Evolutionary conservation across 2,888 invertebrate species (phyloP).

Genomic region (Ganaspis brasiliensis): DNA sequence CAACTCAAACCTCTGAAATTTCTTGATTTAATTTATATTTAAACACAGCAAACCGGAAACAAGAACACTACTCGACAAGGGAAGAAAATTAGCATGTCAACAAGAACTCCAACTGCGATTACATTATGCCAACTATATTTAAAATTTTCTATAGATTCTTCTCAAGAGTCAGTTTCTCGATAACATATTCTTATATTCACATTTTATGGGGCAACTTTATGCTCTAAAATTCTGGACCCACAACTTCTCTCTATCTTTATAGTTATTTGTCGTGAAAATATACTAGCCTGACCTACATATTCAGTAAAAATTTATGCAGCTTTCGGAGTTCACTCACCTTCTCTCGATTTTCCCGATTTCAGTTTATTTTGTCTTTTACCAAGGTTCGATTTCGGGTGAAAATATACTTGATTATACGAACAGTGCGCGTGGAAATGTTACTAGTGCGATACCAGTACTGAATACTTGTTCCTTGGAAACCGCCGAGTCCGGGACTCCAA

Average conservation of each 20-base stretch:
- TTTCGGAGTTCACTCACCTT: neutral
- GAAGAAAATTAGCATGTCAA: conserved; percentile 2
- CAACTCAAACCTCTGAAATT: conserved; percentile 1
- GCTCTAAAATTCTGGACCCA: too few species aligned
- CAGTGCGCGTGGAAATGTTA: neutral
- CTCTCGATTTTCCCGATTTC: neutral
- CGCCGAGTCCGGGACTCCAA: conserved; percentile 46
- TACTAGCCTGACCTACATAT: neutral
- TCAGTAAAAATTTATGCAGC: neutral
- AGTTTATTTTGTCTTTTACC: neutral
- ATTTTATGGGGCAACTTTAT: too few species aligned
- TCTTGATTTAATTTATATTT: neutral
- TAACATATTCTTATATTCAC: too few species aligned
- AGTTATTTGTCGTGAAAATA: neutral
- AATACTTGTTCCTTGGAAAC: conserved; percentile 49
- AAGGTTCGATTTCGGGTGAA: conserved; percentile 2
- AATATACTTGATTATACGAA: conserved; percentile 24
- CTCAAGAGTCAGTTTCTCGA: too few species aligned
- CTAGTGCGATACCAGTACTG: conserved; percentile 71
- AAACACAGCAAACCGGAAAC: neutral
- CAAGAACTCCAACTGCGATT: neutral
- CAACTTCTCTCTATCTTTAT: neutral
- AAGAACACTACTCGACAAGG: neutral
- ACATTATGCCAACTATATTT: too few species aligned
- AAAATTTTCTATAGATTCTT: too few species aligned